Percentiles rank a stretch among this genome's conserved stretches.
Evolutionary conservation across 2,113 vertebrate genomes (phyloP).

Genomic region (Cyprinodon tularosa): DNA sequence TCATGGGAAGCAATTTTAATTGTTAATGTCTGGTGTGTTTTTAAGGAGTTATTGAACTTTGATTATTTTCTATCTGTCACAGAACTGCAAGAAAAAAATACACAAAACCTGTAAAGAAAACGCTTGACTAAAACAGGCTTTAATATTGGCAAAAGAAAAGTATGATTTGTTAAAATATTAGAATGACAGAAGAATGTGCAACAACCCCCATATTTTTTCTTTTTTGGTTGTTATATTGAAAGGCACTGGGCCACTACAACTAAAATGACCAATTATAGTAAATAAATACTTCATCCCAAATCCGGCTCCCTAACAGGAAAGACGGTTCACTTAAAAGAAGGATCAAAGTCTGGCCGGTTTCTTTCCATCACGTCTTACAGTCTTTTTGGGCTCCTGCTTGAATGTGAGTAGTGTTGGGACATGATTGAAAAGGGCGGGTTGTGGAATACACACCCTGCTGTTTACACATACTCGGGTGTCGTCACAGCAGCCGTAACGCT

Average conservation of each 20-base stretch:
- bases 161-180: too few relatives aligned
- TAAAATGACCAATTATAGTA: not conserved
- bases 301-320: not conserved
- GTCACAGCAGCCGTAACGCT: constrained; percentile 51
- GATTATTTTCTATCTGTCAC: too few relatives aligned
- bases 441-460: constrained; percentile 31
- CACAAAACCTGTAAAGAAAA: too few relatives aligned
- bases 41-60: too few relatives aligned
- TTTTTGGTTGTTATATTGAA: not conserved
- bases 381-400: constrained; percentile 31
- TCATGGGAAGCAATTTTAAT: too few relatives aligned
- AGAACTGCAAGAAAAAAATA: too few relatives aligned
- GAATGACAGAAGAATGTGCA: too few relatives aligned
- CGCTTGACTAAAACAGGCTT: too few relatives aligned
- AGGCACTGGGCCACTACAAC: not conserved
- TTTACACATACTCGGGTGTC: constrained; percentile 59
- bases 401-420: constrained; percentile 67
- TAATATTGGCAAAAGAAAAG: too few relatives aligned
- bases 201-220: too few relatives aligned
- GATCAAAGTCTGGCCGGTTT: constrained; percentile 6
- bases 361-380: constrained; percentile 30
- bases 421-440: constrained; percentile 37
- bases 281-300: not conserved
- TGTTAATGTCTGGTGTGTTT: too few relatives aligned
- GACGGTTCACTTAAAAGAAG: not conserved